Conservation (phyloP, 2,797 vertebrate species). For the Microchirus variegatus region DNA sequence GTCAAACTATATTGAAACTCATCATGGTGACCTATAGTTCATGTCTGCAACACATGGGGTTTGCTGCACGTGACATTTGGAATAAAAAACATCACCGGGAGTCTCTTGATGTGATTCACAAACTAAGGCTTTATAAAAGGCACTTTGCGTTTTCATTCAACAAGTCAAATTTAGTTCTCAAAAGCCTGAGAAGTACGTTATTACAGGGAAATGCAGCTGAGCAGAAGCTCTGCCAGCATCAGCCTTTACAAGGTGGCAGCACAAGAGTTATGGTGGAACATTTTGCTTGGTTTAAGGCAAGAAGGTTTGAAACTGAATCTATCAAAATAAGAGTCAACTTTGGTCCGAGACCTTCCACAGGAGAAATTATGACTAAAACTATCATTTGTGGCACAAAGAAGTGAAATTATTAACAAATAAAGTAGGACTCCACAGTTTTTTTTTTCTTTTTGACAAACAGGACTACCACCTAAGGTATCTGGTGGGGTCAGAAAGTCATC, state of each 20-base stretch:
- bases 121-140: constrained; percentile 52
- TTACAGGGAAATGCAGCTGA: constrained; percentile 20
- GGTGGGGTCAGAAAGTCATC: constrained; percentile 23
- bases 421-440: constrained; percentile 1
- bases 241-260: constrained; percentile 41
- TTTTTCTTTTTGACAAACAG: constrained; percentile 11
- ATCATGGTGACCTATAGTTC: no score
- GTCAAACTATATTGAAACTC: no score
- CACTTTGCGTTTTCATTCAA: constrained; percentile 58
- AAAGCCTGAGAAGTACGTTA: constrained; percentile 13
- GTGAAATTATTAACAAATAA: constrained; percentile 22
- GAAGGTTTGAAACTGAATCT: constrained; percentile 52
- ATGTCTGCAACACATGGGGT: constrained; percentile 3
- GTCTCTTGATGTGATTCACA: constrained; percentile 18
- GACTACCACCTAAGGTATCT: constrained; percentile 17
- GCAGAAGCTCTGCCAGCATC: constrained; percentile 30
- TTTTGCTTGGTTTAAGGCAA: constrained; percentile 65
- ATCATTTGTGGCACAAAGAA: constrained; percentile 36
- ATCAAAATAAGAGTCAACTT: constrained; percentile 66
- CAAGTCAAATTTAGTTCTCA: constrained; percentile 22
- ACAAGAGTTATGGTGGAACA: constrained; percentile 26
- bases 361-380: constrained; percentile 42
- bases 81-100: constrained; percentile 48
- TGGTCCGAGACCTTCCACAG: constrained; percentile 73
- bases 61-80: constrained; percentile 25